Evolutionary conservation across 2,797 vertebrate species (phyloP).

Genomic region (Hirundo rustica): DNA sequence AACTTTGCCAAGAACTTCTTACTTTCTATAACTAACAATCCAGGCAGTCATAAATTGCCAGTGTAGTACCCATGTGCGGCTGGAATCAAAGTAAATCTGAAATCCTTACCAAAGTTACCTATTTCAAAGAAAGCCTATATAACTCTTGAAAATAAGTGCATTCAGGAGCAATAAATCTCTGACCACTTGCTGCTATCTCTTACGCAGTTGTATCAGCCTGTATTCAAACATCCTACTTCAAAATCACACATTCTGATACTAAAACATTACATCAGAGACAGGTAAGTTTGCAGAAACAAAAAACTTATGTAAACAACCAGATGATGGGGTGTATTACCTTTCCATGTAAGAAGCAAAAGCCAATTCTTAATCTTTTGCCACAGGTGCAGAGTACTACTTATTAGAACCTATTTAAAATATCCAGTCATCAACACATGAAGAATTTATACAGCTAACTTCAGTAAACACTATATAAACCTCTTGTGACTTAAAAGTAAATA

Average conservation of each 20-base stretch:
- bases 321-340: neutral
- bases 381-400: neutral
- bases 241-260: neutral
- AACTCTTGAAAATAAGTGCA: neutral
- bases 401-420: neutral
- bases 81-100: neutral
- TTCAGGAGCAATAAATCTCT: neutral
- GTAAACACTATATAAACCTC: neutral
- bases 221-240: neutral
- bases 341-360: neutral
- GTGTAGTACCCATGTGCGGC: neutral
- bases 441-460: neutral
- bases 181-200: neutral
- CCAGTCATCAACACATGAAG: neutral
- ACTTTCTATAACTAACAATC: neutral
- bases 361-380: neutral
- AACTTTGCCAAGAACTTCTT: neutral
- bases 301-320: neutral
- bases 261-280: neutral
- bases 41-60: conserved; percentile 40
- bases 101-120: neutral
- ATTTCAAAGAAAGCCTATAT: neutral
- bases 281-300: neutral
- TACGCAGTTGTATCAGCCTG: neutral
- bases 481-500: neutral